phyloP scores from a whole-genome alignment of 2,888 invertebrate genomes.

The Phasia obesa region DNA sequence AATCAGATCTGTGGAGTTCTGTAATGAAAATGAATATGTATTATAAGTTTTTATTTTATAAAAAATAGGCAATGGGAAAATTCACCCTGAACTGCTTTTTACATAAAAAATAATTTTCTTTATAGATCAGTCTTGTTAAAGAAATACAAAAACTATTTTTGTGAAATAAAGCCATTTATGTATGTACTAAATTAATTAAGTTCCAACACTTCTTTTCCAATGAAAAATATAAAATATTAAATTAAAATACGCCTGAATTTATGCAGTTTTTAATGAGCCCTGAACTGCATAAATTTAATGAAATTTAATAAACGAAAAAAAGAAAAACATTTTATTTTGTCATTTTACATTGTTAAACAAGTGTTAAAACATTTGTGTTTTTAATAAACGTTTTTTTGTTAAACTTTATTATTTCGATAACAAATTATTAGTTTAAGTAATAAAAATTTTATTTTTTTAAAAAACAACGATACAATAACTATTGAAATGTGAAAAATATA shows the following conservation, averaged over 20 bases:
- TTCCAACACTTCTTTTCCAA: conserved; percentile 60
- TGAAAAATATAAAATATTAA: conserved; percentile 4
- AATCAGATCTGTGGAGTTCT: too few species aligned
- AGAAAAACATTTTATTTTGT: not conserved
- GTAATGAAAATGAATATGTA: too few species aligned
- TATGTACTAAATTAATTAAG: not conserved
- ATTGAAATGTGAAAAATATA: not conserved
- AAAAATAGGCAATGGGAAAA: too few species aligned
- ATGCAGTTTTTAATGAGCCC: conserved; percentile 63
- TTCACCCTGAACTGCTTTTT: too few species aligned
- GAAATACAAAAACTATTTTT: too few species aligned
- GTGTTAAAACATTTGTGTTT: conserved; percentile 15
- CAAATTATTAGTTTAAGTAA: too few species aligned
- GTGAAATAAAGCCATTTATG: too few species aligned
- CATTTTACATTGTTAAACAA: conserved; percentile 44
- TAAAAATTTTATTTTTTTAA: not conserved
- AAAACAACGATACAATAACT: too few species aligned
- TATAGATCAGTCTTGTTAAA: too few species aligned
- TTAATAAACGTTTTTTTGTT: not conserved
- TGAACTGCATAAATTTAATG: conserved; percentile 47
- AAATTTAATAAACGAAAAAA: not conserved
- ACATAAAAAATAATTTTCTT: too few species aligned
- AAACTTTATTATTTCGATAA: not conserved
- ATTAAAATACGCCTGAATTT: conserved; percentile 14
- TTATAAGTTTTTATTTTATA: too few species aligned